Evolutionary conservation across 2,888 invertebrate species (phyloP).

Genomic region (Ormia ochracea): DNA sequence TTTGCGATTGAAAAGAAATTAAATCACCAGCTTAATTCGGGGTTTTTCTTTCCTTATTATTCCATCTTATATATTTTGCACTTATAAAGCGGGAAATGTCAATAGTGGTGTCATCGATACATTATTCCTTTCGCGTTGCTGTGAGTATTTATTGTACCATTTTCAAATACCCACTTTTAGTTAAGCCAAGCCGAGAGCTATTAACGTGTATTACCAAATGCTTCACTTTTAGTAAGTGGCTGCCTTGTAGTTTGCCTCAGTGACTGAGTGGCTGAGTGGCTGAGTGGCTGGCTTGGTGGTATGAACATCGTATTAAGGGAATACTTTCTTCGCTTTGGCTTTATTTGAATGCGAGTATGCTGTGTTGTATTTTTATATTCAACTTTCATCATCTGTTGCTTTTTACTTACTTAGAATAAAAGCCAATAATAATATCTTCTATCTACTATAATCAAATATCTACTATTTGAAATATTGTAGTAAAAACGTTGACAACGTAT

Average conservation of each 20-base stretch:
- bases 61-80: conserved; percentile 6
- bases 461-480: not conserved
- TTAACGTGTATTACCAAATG: conserved; percentile 49
- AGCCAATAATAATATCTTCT: conserved; percentile 3
- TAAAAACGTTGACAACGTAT: not conserved
- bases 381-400: not conserved
- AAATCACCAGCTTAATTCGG: conserved; percentile 57
- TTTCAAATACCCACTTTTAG: conserved; percentile 42
- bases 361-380: not conserved
- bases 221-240: not conserved
- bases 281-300: conserved; percentile 16
- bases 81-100: conserved; percentile 27
- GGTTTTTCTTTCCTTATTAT: conserved; percentile 13
- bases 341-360: conserved; percentile 22
- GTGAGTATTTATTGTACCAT: conserved; percentile 26
- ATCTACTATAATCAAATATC: no score
- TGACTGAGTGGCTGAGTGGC: conserved; percentile 12
- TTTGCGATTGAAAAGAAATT: conserved; percentile 54
- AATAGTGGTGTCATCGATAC: conserved; percentile 44
- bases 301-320: conserved; percentile 3
- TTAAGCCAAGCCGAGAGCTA: conserved; percentile 51
- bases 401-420: conserved; percentile 1
- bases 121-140: conserved; percentile 4
- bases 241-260: conserved; percentile 14
- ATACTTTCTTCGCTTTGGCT: not conserved